phyloP scores from a whole-genome alignment of 2,797 vertebrate species.

The Mormyrus proboscirostris region DNA sequence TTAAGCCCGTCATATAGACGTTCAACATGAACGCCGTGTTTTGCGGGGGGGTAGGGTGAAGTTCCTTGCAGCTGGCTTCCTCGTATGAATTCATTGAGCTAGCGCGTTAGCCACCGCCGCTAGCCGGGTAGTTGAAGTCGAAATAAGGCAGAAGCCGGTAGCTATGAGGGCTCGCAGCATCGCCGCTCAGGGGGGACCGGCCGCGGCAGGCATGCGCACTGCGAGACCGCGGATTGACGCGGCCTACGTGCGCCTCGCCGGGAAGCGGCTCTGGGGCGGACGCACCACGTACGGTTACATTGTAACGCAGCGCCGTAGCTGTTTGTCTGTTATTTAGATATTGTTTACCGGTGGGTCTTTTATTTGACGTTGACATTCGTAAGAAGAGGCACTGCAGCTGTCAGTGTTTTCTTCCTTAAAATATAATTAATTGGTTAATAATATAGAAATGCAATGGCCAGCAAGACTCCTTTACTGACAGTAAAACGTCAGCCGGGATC shows the following conservation, averaged over 20 bases:
- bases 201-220: not conserved
- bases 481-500: not conserved
- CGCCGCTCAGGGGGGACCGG: not conserved
- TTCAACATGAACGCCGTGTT: not conserved
- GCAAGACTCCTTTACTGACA: not conserved
- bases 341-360: not conserved
- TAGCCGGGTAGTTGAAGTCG: constrained; percentile 1
- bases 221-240: not conserved
- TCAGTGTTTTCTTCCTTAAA: constrained; percentile 50
- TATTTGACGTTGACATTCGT: not conserved
- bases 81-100: constrained; percentile 17
- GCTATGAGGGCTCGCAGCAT: not conserved
- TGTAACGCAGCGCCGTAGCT: not conserved
- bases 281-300: not conserved
- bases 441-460: not conserved
- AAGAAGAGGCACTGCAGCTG: not conserved
- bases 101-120: not conserved
- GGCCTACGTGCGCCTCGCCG: constrained; percentile 1
- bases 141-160: constrained; percentile 19
- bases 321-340: not conserved
- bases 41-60: not conserved
- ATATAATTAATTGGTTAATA: not conserved
- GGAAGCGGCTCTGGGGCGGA: not conserved
- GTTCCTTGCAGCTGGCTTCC: constrained; percentile 7
- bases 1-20: not conserved